phyloP scores from a whole-genome alignment of 2,113 vertebrate species.

The Lampris megalopsis region DNA sequence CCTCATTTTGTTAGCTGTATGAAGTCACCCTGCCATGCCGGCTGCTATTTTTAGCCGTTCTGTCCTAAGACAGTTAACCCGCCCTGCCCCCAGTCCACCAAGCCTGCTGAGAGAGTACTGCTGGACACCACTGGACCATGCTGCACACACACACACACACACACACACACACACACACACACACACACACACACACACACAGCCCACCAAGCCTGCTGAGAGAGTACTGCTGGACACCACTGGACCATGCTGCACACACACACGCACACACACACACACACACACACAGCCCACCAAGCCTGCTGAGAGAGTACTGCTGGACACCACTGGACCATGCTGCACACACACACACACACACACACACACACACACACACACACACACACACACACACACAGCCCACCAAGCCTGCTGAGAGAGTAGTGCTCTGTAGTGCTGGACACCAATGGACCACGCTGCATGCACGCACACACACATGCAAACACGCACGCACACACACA shows the following conservation, averaged over 20 bases:
- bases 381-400: too few species aligned
- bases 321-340: constrained; percentile 2
- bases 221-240: constrained; percentile 18
- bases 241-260: constrained; percentile 9
- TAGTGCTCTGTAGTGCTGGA: neutral
- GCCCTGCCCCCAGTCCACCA: constrained; percentile 23
- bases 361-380: neutral
- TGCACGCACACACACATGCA: constrained; percentile 1
- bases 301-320: constrained; percentile 27
- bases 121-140: constrained; percentile 12
- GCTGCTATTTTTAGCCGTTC: constrained; percentile 65
- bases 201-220: constrained; percentile 2
- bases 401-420: constrained; percentile 22
- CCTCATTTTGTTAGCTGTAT: constrained; percentile 55
- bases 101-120: constrained; percentile 25
- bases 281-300: neutral
- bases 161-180: neutral
- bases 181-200: too few species aligned
- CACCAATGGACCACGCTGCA: neutral
- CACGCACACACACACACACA: neutral
- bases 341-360: constrained; percentile 3
- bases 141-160: constrained; percentile 3
- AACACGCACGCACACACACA: neutral
- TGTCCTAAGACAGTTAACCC: constrained; percentile 67
- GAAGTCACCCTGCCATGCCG: constrained; percentile 53